phyloP scores from a whole-genome alignment of 2,888 invertebrate genomes.

The Idaea straminata region DNA sequence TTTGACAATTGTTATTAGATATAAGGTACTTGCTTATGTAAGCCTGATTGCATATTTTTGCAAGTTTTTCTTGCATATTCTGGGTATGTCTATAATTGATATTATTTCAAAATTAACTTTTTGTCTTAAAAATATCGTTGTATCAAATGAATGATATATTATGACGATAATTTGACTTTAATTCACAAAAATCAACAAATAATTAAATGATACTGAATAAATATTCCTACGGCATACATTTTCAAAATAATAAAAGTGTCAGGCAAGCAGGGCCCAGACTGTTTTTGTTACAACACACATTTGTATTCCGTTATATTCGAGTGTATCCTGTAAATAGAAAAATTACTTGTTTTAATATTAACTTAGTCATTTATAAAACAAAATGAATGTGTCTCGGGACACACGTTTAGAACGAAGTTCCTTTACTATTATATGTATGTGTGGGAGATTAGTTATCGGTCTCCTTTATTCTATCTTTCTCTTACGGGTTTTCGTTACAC shows the following conservation, averaged over 20 bases:
- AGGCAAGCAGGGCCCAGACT: constrained; percentile 67
- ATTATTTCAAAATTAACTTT: background rate
- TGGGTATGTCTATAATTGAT: background rate
- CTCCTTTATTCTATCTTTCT: no score
- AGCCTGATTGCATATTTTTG: no score
- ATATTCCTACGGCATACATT: background rate
- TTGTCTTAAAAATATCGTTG: background rate
- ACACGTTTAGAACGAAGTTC: no score
- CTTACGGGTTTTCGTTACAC: no score
- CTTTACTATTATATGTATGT: no score
- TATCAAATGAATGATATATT: background rate
- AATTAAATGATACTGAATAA: background rate
- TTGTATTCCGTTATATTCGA: constrained; percentile 72
- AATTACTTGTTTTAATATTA: constrained; percentile 32
- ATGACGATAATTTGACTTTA: background rate
- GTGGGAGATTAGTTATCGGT: no score
- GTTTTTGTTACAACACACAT: constrained; percentile 68
- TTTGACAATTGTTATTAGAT: no score
- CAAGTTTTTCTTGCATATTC: no score
- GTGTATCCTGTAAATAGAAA: constrained; percentile 69
- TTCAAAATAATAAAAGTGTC: constrained; percentile 24
- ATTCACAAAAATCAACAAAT: background rate
- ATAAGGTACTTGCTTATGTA: no score
- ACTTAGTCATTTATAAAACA: constrained; percentile 17
- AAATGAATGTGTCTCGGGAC: no score